Evolutionary conservation across 1,140 invertebrate species (phyloP).

Genomic region (Zaprionus camerounensis): DNA sequence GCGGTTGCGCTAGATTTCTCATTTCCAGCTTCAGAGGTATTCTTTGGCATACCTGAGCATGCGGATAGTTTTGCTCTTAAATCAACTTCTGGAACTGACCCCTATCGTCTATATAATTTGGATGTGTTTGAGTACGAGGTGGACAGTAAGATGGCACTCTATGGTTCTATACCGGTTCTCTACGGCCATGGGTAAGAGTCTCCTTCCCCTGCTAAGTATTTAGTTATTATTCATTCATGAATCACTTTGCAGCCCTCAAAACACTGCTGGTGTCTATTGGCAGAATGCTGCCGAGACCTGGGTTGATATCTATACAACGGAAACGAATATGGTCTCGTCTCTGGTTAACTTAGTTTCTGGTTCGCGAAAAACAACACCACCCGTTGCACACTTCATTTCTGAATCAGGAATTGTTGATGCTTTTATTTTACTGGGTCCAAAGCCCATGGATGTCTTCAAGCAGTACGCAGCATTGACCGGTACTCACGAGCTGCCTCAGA

Average conservation of each 20-base stretch:
- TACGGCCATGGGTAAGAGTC: conserved; percentile 94
- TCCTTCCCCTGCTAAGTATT: background rate
- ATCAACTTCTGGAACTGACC: conserved; percentile 94
- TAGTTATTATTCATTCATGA: background rate
- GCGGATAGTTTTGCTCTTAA: conserved; percentile 95
- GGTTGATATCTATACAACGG: conserved; percentile 94
- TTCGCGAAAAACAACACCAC: conserved; percentile 72
- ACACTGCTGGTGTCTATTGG: conserved; percentile 97
- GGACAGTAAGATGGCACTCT: conserved; percentile 97
- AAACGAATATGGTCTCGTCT: conserved; percentile 91
- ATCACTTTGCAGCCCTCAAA: conserved; percentile 86
- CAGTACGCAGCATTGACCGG: conserved; percentile 96
- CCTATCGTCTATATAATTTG: conserved; percentile 98
- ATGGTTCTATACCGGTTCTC: conserved; percentile 97
- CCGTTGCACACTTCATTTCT: conserved; percentile 91
- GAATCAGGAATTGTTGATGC: conserved; percentile 97
- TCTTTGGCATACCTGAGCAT: conserved; percentile 99
- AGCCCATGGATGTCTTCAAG: conserved; percentile 92
- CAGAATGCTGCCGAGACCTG: conserved; percentile 99
- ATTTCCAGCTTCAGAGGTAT: conserved; percentile 95
- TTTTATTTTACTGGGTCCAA: conserved; percentile 96
- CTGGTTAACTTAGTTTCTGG: conserved; percentile 92
- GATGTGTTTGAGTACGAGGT: conserved; percentile 99
- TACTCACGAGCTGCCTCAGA: conserved; percentile 91
- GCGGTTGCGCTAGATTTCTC: conserved; percentile 97